phyloP scores from a whole-genome alignment of 2,797 vertebrate species.

The Clarias platycephalus region DNA sequence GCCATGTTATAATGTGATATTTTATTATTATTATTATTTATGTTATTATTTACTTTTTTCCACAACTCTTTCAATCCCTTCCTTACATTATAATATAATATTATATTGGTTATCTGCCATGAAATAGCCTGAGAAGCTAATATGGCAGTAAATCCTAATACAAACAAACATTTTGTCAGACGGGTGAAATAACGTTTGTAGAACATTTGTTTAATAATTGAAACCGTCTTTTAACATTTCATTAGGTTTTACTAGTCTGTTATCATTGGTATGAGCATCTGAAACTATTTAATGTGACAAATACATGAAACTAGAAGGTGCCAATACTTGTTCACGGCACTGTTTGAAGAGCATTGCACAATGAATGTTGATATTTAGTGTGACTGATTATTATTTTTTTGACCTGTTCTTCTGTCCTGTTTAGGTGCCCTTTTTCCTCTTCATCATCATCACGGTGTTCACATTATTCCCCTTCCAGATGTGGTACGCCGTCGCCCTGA shows the following conservation, averaged over 20 bases:
- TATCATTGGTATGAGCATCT: not conserved
- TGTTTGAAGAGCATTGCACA: not conserved
- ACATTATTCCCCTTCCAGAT: slow-evolving; percentile 92
- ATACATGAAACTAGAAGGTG: too few relatives aligned
- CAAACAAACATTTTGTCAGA: too few relatives aligned
- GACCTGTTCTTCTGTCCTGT: not conserved
- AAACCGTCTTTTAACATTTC: not conserved
- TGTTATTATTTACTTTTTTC: too few relatives aligned
- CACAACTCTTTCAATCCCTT: too few relatives aligned
- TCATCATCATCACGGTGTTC: slow-evolving; percentile 91
- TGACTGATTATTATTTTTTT: not conserved
- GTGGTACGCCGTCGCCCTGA: slow-evolving; percentile 79
- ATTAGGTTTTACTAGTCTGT: not conserved
- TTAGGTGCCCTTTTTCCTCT: slow-evolving; percentile 95
- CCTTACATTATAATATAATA: too few relatives aligned
- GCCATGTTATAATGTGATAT: too few relatives aligned
- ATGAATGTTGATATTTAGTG: not conserved
- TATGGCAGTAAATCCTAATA: too few relatives aligned
- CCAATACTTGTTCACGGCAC: not conserved
- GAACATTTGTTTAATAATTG: not conserved
- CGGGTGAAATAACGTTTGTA: not conserved
- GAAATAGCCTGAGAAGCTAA: too few relatives aligned
- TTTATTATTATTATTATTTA: too few relatives aligned
- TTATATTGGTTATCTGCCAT: too few relatives aligned
- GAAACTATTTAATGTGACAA: not conserved